Base-by-base conservation (phyloP, 2,113 vertebrate genomes). In the Psephotus haematonotus region DNA sequence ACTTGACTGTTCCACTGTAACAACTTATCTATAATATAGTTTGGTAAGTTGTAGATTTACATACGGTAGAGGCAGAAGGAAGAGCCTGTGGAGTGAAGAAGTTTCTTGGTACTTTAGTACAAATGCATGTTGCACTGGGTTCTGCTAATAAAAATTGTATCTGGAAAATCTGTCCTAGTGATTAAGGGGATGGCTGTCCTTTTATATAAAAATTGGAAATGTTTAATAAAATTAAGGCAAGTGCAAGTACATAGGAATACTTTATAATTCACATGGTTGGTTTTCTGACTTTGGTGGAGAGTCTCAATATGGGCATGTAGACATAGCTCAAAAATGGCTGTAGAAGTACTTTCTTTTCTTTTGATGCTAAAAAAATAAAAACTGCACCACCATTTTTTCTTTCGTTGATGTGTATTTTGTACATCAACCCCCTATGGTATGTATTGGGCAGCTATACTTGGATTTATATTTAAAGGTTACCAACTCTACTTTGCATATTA, bases 381-480 rank as follows among this genome's bases (percentile, higher is more conserved):
- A 8, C 27, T 72, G 10, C 24, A 25, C 7, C 7, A 2, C 5
- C 14, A 11, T 47, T 4, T 50, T 82, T 23, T 60, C 82, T 39
- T 22, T 7, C 5, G 7, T 49, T 49, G 11, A 2, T 44, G 20
- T 37, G 4, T 93, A 17, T 86, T 90, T 94, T 72, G 12, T 86
- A 11, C 37, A 77, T 83, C 31, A 20, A 37, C 14, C 24, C 46
- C 22, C 27, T 49, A 44, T 1, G 9, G 16, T 90, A 1, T 53
- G 20, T 17, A 19, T 75, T 35, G 70, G 79, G 71, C 57, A 77
- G 22, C 31, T 84, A 7, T 62, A 65, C 35, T 82, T n/a, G 53
- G n/a, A 31, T 91, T 96, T 89, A 49, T 75, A 46, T 89, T 96
- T 93, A 57, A 74, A 75, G 46, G 27, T 77, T 86, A 69, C 29